Evolutionary conservation across 2,888 invertebrate genomes (phyloP).

Genomic region (Lithophane semibrunnea): DNA sequence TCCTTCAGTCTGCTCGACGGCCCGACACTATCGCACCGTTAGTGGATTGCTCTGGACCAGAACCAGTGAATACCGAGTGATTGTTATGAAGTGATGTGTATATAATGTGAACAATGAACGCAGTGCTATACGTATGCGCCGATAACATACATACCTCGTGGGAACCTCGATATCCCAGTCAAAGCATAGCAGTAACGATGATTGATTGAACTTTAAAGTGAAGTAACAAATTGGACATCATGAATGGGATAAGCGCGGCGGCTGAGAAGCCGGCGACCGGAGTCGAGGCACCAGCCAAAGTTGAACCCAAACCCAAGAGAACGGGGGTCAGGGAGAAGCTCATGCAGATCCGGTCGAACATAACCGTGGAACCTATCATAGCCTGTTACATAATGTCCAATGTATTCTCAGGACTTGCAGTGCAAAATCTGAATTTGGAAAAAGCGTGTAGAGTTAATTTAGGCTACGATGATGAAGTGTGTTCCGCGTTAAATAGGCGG

Average conservation of each 20-base stretch:
- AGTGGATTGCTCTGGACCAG: slow-evolving; percentile 60
- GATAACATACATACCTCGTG: slow-evolving; percentile 57
- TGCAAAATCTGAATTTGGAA: slow-evolving; percentile 96
- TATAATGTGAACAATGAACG: slow-evolving; percentile 64
- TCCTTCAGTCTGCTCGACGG: slow-evolving; percentile 80
- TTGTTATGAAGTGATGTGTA: slow-evolving; percentile 61
- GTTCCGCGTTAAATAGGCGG: slow-evolving; percentile 93
- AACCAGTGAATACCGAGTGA: slow-evolving; percentile 63
- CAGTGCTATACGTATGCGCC: slow-evolving; percentile 42
- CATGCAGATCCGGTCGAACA: slow-evolving; percentile 89
- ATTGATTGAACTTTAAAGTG: slow-evolving; percentile 75
- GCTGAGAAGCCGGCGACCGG: slow-evolving; percentile 80
- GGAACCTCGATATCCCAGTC: slow-evolving; percentile 58
- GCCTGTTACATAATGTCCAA: slow-evolving; percentile 93
- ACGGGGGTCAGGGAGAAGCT: slow-evolving; percentile 84
- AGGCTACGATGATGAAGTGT: slow-evolving; percentile 93
- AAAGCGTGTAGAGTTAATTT: slow-evolving; percentile 96
- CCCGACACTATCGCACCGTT: slow-evolving; percentile 71
- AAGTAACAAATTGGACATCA: slow-evolving; percentile 73
- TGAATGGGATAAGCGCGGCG: slow-evolving; percentile 85
- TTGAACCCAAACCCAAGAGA: slow-evolving; percentile 77
- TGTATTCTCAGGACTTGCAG: slow-evolving; percentile 93
- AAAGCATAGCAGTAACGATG: slow-evolving; percentile 70
- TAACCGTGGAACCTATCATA: slow-evolving; percentile 93
- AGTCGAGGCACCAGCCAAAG: slow-evolving; percentile 75